Base-by-base conservation (phyloP, 2,888 invertebrate genomes). In the Patella ulyssiponensis region DNA sequence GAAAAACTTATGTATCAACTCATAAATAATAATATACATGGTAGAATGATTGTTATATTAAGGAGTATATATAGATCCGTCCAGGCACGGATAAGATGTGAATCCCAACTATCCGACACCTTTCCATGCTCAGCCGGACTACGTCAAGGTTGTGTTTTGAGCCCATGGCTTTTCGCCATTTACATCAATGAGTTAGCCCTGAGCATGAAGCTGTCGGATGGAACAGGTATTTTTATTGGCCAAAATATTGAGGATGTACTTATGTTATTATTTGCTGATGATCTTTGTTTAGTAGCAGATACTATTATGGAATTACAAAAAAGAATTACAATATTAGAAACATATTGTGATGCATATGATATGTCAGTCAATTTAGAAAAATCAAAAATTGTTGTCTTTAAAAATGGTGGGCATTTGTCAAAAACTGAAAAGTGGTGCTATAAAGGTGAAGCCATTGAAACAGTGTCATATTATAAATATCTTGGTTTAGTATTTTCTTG, bases 401-500 rank as follows among this genome's bases (percentile, higher is more conserved):
- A 64, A 23, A 64, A 64, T n/a, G 64, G 64, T 20, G 64, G 64
- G n/a, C n/a, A 64, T 64, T 23, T 64, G 11, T 64, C 64, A 64
- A 64, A 64, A 64, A n/a, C n/a, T 20, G n/a, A 64, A 23, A 64
- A 64, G 23, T 64, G 64, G 64, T 5, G 23, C 12, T 64, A 64
- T 23, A 23, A 64, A 64, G 64, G 64, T 23, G 14, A 64, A 11
- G 23, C 12, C 23, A 23, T 64, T 20, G 64, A 64, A 64, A 64
- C 23, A n/a, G 64, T 64, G 64, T 64, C 64, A 20, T 64, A 64
- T 23, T 64, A 64, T 64, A 64, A n/a, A 23, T 64, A 64, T 64
- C 64, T 64, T 64, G 64, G 64, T 23, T 20, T n/a, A 64, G 64
- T 4, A n/a, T 64, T 64, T 23, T 64, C 64, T 12, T 64, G 64